phyloP scores from a whole-genome alignment of 2,113 vertebrate species.

The Cepphus grylle region DNA sequence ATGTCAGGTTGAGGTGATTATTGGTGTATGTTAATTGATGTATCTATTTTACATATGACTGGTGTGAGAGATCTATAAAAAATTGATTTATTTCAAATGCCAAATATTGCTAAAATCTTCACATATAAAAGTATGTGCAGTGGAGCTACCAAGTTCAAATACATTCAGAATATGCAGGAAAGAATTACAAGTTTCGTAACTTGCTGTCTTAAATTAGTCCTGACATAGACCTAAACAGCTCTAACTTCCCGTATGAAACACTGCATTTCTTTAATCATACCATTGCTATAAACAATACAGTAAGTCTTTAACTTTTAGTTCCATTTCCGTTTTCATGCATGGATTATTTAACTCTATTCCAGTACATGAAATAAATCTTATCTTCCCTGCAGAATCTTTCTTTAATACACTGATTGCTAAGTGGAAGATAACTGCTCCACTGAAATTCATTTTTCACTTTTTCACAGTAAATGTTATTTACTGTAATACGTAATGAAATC shows the following conservation, averaged over 20 bases:
- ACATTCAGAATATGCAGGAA: neutral
- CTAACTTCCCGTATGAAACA: neutral
- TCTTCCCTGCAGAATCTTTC: neutral
- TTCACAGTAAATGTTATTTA: slow-evolving; percentile 57
- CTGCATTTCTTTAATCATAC: neutral
- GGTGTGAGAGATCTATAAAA: neutral
- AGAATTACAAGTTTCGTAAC: neutral
- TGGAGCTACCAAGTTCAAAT: neutral
- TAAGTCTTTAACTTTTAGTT: neutral
- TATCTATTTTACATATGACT: neutral
- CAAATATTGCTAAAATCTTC: neutral
- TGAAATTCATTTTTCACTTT: slow-evolving; percentile 41
- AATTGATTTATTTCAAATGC: neutral
- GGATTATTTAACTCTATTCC: neutral
- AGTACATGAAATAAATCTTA: neutral
- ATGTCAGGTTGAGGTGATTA: neutral
- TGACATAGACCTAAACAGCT: neutral
- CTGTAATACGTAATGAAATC: slow-evolving; percentile 39
- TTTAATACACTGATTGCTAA: neutral
- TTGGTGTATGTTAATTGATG: neutral
- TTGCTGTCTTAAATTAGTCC: neutral
- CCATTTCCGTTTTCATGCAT: neutral
- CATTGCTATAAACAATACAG: neutral
- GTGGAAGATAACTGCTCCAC: slow-evolving; percentile 16
- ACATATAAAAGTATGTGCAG: neutral